phyloP scores from a whole-genome alignment of 2,888 invertebrate genomes.

The Brenthis ino region DNA sequence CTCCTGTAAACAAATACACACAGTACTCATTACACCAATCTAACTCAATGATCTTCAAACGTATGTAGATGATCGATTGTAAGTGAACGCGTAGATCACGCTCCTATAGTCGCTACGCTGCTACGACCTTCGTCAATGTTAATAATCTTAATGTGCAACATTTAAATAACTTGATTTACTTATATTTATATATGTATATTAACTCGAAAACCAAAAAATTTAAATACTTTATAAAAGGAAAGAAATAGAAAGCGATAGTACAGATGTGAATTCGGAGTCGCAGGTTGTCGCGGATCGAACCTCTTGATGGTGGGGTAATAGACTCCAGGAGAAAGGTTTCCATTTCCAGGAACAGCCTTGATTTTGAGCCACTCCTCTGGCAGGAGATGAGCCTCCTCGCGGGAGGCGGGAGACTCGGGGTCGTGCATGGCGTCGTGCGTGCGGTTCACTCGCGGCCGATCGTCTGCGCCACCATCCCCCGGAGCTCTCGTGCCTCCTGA shows the following conservation, averaged over 20 bases:
- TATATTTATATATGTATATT: conserved; percentile 53
- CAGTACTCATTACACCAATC: conserved; percentile 50
- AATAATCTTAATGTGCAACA: conserved; percentile 64
- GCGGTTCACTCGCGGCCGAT: conserved; percentile 56
- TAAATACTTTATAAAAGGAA: conserved; percentile 44
- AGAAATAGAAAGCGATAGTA: conserved; percentile 73
- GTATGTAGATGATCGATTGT: conserved; percentile 46
- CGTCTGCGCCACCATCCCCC: conserved; percentile 69
- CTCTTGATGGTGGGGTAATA: conserved; percentile 79
- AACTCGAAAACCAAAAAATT: conserved; percentile 44
- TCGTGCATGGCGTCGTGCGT: conserved; percentile 72
- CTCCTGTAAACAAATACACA: conserved; percentile 81
- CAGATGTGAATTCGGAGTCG: conserved; percentile 67
- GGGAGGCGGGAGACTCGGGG: conserved; percentile 76
- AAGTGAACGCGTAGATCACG: conserved; percentile 69
- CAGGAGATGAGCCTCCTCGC: conserved; percentile 76
- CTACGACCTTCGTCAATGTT: conserved; percentile 70
- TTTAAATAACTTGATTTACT: conserved; percentile 46
- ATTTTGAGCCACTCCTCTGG: conserved; percentile 79
- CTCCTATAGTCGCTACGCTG: conserved; percentile 52
- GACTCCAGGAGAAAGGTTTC: conserved; percentile 76
- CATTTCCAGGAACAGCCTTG: conserved; percentile 68
- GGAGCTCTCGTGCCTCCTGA: conserved; percentile 68
- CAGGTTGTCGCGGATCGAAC: conserved; percentile 65
- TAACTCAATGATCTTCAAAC: conserved; percentile 54